Conservation (phyloP, 2,888 invertebrate species). For the Parthenolecanium corni region DNA sequence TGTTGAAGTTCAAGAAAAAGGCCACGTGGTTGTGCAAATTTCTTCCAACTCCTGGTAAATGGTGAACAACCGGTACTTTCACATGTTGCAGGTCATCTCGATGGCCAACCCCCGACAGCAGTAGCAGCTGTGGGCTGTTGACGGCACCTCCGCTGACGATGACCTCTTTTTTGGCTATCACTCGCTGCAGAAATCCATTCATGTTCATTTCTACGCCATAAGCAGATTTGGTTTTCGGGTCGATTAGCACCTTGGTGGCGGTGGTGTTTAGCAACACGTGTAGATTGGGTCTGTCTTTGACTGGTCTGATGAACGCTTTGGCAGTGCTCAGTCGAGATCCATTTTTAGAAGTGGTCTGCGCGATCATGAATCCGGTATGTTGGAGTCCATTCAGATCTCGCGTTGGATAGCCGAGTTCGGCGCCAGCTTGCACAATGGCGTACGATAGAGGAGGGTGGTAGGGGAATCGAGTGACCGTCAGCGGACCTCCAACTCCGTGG, state of each 20-base stretch:
- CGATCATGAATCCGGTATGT: constrained; percentile 74
- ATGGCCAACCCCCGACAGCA: constrained; percentile 81
- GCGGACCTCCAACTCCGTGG: constrained; percentile 63
- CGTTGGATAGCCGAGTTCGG: constrained; percentile 55
- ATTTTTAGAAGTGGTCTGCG: constrained; percentile 75
- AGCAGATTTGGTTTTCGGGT: constrained; percentile 51
- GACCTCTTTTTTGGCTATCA: constrained; percentile 58
- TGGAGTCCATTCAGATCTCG: constrained; percentile 71
- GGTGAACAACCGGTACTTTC: constrained; percentile 54
- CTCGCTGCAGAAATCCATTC: constrained; percentile 32
- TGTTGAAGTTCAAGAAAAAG: constrained; percentile 62
- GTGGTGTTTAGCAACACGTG: constrained; percentile 75
- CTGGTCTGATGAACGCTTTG: constrained; percentile 70
- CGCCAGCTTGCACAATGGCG: constrained; percentile 63
- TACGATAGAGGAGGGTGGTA: constrained; percentile 74
- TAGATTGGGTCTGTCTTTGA: constrained; percentile 59
- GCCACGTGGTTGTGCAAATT: constrained; percentile 82
- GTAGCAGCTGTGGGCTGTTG: constrained; percentile 82
- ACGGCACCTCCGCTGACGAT: constrained; percentile 64
- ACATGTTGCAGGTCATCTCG: constrained; percentile 51
- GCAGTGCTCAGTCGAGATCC: constrained; percentile 73
- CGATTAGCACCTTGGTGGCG: constrained; percentile 60
- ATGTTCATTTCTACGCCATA: constrained; percentile 45
- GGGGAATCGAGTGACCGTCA: constrained; percentile 69
- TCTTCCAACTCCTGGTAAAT: constrained; percentile 67